Percentiles rank a stretch among this genome's conserved stretches.
Conservation (phyloP, 2,888 invertebrate genomes). For the Druceiella hillmani region DNA sequence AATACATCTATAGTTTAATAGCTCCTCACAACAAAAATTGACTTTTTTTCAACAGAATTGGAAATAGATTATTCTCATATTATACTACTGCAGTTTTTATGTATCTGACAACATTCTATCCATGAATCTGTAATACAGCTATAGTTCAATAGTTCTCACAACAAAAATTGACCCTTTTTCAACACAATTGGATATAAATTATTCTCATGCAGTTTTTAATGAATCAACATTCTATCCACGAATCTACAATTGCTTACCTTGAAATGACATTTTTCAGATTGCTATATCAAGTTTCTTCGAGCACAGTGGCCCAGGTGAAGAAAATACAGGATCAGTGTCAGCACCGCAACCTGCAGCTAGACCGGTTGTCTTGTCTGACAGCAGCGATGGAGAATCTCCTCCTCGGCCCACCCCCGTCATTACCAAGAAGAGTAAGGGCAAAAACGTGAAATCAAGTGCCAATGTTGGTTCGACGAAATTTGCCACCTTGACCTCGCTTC, state of each 20-base stretch:
- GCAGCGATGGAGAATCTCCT: slow-evolving; percentile 39
- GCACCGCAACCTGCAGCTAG: slow-evolving; percentile 30
- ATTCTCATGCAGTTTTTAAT: slow-evolving; percentile 17
- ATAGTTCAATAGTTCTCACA: no score
- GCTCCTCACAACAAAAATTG: no score
- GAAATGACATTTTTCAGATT: slow-evolving; percentile 50
- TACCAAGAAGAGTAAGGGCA: slow-evolving; percentile 30
- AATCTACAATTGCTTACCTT: no score
- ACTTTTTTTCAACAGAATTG: no score
- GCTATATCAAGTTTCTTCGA: slow-evolving; percentile 80
- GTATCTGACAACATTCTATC: no score
- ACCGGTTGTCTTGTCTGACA: slow-evolving; percentile 35
- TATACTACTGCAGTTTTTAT: no score
- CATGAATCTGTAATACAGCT: no score
- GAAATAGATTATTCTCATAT: no score
- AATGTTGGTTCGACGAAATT: slow-evolving; percentile 45
- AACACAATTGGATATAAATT: no score
- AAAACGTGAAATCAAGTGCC: slow-evolving; percentile 36
- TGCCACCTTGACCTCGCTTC: slow-evolving; percentile 54
- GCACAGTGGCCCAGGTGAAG: slow-evolving; percentile 56
- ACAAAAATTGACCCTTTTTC: no score
- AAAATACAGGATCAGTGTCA: slow-evolving; percentile 28
- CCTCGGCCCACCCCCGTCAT: slow-evolving; percentile 33
- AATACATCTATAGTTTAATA: no score
- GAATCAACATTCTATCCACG: no score